Conservation (phyloP, 1,140 invertebrate species). For the Phortica variegata region DNA sequence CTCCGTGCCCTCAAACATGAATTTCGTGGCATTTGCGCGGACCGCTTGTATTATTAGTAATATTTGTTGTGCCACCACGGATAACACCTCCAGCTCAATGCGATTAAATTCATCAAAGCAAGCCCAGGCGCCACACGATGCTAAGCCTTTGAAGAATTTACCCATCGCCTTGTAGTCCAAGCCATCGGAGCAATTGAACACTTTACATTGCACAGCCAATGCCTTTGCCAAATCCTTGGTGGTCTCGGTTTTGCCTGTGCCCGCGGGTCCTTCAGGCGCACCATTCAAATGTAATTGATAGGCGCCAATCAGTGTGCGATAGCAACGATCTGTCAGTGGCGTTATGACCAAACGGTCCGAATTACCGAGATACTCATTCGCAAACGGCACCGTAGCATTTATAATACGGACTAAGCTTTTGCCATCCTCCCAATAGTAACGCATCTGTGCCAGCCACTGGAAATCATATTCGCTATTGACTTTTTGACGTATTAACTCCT, state of each 20-base stretch:
- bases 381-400: conserved; percentile 82
- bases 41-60: conserved; percentile 80
- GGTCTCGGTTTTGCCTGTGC: conserved; percentile 88
- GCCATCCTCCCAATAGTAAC: conserved; percentile 88
- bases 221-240: conserved; percentile 89
- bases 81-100: conserved; percentile 87
- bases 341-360: conserved; percentile 75
- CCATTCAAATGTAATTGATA: conserved; percentile 85
- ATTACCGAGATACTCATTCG: conserved; percentile 89
- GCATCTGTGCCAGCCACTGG: conserved; percentile 85
- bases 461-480: conserved; percentile 79
- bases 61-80: conserved; percentile 82
- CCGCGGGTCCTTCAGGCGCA: conserved; percentile 86
- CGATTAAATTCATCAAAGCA: conserved; percentile 95
- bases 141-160: conserved; percentile 86
- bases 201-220: conserved; percentile 87
- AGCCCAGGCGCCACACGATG: conserved; percentile 87
- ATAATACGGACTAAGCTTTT: conserved; percentile 80
- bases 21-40: conserved; percentile 67
- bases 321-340: conserved; percentile 81
- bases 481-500: conserved; percentile 69
- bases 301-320: conserved; percentile 83
- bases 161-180: conserved; percentile 92
- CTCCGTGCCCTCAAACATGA: conserved; percentile 85
- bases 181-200: conserved; percentile 94